Conservation (phyloP, 2,113 vertebrate species). For the Clinocottus analis region DNA sequence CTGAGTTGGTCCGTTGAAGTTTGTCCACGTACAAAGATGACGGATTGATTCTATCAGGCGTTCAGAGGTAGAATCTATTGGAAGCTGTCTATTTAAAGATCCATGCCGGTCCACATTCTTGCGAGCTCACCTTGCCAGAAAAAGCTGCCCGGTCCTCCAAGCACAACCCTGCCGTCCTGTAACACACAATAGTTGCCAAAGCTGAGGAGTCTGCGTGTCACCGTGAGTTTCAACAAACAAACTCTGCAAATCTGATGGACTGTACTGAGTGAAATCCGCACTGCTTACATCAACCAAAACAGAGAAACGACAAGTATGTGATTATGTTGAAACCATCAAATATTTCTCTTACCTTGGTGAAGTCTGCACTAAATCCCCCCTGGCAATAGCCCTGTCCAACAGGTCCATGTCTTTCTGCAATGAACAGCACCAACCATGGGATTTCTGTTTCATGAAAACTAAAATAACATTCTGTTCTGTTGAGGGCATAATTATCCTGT, state of each 20-base stretch:
- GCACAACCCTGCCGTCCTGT: slow-evolving; percentile 88
- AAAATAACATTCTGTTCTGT: slow-evolving; percentile 7
- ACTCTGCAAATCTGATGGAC: slow-evolving; percentile 19
- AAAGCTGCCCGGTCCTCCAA: slow-evolving; percentile 93
- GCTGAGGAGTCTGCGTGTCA: slow-evolving; percentile 33
- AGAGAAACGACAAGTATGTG: slow-evolving; percentile 12
- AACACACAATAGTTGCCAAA: slow-evolving; percentile 57
- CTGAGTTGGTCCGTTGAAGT: not conserved
- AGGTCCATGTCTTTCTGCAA: slow-evolving; percentile 79
- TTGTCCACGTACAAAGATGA: not conserved
- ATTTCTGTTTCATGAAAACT: not conserved
- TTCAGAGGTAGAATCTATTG: slow-evolving; percentile 26
- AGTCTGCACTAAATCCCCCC: slow-evolving; percentile 92
- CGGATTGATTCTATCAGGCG: slow-evolving; percentile 12
- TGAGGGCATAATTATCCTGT: not conserved
- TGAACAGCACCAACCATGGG: slow-evolving; percentile 28
- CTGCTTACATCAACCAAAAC: slow-evolving; percentile 32
- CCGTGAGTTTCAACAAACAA: slow-evolving; percentile 54
- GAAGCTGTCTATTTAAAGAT: slow-evolving; percentile 11
- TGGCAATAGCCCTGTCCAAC: slow-evolving; percentile 92
- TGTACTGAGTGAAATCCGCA: slow-evolving; percentile 15
- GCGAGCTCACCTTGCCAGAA: slow-evolving; percentile 90
- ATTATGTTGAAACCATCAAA: slow-evolving; percentile 18
- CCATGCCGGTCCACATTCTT: slow-evolving; percentile 37
- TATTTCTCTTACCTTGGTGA: slow-evolving; percentile 87